Percentiles rank a stretch among this genome's conserved stretches.
These are phyloP conservation scores for Balanococcus diminutus DNA, from an alignment of 2,888 invertebrate genomes.

Conservation along the genomic window DNA sequence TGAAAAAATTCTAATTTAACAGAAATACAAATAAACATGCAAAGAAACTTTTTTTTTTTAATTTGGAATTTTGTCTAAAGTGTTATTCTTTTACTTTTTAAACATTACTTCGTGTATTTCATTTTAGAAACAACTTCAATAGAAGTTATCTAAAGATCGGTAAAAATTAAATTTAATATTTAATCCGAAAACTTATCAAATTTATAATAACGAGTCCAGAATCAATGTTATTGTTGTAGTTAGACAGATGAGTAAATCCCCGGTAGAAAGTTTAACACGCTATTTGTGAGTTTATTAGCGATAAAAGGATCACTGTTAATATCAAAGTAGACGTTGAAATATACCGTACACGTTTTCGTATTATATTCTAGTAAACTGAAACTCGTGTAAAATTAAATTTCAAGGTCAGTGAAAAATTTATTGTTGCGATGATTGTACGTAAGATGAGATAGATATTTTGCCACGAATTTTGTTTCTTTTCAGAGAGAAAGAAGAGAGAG, in stretches of 20 bases:
- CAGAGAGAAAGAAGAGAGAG: not conserved
- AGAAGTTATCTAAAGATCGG: not conserved
- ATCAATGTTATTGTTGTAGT: conserved; percentile 19
- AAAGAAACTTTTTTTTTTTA: too few species aligned
- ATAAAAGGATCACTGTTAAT: conserved; percentile 31
- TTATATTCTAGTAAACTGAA: not conserved
- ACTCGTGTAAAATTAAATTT: not conserved
- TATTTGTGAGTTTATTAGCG: conserved; percentile 16
- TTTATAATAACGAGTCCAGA: conserved; percentile 17
- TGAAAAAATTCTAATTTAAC: too few species aligned
- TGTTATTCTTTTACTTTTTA: not conserved
- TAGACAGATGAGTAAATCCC: conserved; percentile 11
- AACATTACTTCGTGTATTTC: not conserved
- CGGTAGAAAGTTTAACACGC: conserved; percentile 27
- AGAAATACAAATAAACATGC: too few species aligned
- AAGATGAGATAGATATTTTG: not conserved
- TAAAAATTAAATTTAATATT: conserved; percentile 31
- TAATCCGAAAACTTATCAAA: conserved; percentile 9
- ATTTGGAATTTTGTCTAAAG: too few species aligned
- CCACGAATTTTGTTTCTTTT: not conserved
- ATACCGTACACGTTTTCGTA: conserved; percentile 18
- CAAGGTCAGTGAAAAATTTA: not conserved
- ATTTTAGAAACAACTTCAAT: not conserved
- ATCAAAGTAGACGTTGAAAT: conserved; percentile 23
- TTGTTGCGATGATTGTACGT: not conserved